Evolutionary conservation across 2,888 invertebrate species (phyloP).

Genomic region (Craniophora ligustri): DNA sequence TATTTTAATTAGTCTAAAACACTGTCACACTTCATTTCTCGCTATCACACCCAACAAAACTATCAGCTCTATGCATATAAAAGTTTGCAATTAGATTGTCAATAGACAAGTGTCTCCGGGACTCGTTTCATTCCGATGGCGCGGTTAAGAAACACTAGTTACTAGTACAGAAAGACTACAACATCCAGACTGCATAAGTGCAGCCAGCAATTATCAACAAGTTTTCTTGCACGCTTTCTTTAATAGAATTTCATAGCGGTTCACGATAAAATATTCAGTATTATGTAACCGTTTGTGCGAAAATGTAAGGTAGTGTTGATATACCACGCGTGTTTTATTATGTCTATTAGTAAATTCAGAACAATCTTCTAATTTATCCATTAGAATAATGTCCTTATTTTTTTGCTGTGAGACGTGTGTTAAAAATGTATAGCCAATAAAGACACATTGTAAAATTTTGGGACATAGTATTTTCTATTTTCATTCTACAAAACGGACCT

Average conservation of each 20-base stretch:
- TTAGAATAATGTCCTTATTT: no score
- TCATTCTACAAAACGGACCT: no score
- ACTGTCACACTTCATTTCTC: not conserved
- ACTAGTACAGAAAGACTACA: conserved; percentile 59
- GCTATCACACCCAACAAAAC: not conserved
- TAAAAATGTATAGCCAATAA: no score
- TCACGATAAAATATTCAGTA: conserved; percentile 27
- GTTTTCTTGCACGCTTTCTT: conserved; percentile 74
- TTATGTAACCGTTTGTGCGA: conserved; percentile 15
- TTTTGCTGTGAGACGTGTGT: no score
- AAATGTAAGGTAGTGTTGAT: not conserved
- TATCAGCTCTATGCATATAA: conserved; percentile 72
- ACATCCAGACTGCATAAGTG: conserved; percentile 53
- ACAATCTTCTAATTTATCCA: no score
- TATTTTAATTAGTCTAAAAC: no score
- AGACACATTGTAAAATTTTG: no score
- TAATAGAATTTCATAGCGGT: conserved; percentile 60
- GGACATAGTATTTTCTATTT: no score
- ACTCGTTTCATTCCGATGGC: conserved; percentile 74
- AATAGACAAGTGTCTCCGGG: conserved; percentile 82
- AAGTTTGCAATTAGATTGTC: conserved; percentile 85
- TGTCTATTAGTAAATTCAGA: no score
- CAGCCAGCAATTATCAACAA: conserved; percentile 64
- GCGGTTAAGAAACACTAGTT: conserved; percentile 73
- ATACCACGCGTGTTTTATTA: no score